Evolutionary conservation across 2,888 invertebrate genomes (phyloP), one percentile per base, ranked within the genome.

Genomic region (Byasa hedistus): DNA sequence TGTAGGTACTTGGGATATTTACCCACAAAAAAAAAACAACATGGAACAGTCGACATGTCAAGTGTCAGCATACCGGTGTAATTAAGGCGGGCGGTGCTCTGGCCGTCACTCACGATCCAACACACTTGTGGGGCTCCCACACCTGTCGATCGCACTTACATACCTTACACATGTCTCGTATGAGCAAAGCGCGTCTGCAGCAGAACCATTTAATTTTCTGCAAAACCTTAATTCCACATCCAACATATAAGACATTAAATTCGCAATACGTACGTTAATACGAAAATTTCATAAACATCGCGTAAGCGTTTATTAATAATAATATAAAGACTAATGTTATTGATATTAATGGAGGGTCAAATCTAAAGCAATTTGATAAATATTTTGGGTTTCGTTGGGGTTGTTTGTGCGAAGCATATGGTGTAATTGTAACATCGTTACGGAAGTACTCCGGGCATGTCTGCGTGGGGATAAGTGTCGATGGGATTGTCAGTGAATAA

Each of bases 51-150:
- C 61, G 61, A 70, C 69, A 71, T 76, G 78, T 76, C 75, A 73
- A 71, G 64, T 74, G 76, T 79, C 76, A 75, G 75, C 71, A 60
- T 63, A 22, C 24, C 72, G 65, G 63, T 65, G 74, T 77, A 78
- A 79, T 80, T 83, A 81, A 77, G 74, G 76, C 71, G 72, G 73
- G 71, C 68, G 71, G 68, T 71, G 71, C 71, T 72, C 70, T 67
- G 64, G 64, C 74, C 67, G 81, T 81, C 84, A 81, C 76, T 83
- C 81, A 79, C 72, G 73, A 76, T 80, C 81, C 61, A 61, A 65
- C 68, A 72, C 86, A 86, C 82, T 80, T 76, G 85, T 71, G 63
- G 55, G 68, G 72, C 83, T 84, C 83, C 72, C 87, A 83, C 67
- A 84, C 82, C 80, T 80, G 80, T 80, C 79, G 70, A 65, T 69